phyloP scores from a whole-genome alignment of 1,140 invertebrate species.

The Hetaerina americana region DNA sequence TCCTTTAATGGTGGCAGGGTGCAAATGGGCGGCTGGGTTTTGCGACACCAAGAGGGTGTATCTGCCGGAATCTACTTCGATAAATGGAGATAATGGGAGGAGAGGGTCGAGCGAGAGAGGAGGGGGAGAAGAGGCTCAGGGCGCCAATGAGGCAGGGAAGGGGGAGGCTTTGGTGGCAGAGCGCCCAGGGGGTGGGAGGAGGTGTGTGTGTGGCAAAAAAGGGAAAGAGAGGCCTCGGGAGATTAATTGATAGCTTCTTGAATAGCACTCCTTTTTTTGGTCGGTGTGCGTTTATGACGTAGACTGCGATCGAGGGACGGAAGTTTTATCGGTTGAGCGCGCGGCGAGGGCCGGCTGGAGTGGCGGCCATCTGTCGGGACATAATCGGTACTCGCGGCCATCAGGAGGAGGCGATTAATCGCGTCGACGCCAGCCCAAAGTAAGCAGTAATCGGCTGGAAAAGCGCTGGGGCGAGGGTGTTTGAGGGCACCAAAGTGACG shows the following conservation, averaged over 20 bases:
- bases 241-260: neutral
- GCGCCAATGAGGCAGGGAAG: too few relatives aligned
- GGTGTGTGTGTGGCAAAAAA: neutral
- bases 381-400: neutral
- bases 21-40: too few relatives aligned
- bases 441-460: neutral
- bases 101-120: too few relatives aligned
- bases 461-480: too few relatives aligned
- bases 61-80: too few relatives aligned
- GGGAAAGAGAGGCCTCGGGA: neutral
- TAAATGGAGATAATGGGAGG: too few relatives aligned
- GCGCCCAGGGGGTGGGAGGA: neutral
- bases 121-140: too few relatives aligned
- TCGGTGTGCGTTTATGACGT: neutral
- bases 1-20: too few relatives aligned
- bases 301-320: neutral
- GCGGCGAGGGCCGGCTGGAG: too few relatives aligned
- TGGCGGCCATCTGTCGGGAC: neutral
- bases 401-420: neutral
- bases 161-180: too few relatives aligned
- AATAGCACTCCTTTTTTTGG: neutral
- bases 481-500: too few relatives aligned
- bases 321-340: neutral
- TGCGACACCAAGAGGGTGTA: too few relatives aligned
- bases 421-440: neutral